These are phyloP conservation scores for Netelia inedita DNA, from an alignment of 2,888 invertebrate genomes.

Conservation along the genomic window DNA sequence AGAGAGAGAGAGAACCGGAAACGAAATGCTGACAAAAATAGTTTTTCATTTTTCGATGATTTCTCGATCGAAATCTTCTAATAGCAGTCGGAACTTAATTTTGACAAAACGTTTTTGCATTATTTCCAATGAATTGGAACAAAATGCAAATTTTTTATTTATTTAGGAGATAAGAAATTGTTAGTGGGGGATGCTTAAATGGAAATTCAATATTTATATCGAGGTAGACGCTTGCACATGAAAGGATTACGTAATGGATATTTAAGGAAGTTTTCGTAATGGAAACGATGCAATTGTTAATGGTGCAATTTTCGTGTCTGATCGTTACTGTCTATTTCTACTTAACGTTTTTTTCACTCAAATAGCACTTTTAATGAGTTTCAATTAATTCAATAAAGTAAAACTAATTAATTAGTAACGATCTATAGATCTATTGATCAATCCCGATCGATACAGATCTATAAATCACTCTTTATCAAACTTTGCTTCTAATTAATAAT, in stretches of 20 bases:
- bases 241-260: neutral
- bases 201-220: neutral
- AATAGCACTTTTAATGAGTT: neutral
- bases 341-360: conserved; percentile 6
- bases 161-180: too few species aligned
- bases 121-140: too few species aligned
- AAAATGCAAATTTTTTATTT: too few species aligned
- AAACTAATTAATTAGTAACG: neutral
- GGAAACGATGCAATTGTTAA: conserved; percentile 2
- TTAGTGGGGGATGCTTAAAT: too few species aligned
- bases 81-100: too few species aligned
- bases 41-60: neutral
- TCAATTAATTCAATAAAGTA: neutral
- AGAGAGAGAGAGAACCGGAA: neutral
- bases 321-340: neutral
- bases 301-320: neutral
- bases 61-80: too few species aligned
- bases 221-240: neutral
- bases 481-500: too few species aligned
- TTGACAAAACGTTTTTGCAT: too few species aligned
- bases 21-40: neutral
- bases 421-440: neutral
- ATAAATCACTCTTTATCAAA: too few species aligned
- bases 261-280: neutral
- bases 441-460: too few species aligned